Base-by-base conservation (phyloP, 1,140 invertebrate genomes). In the Plodia interpunctella region DNA sequence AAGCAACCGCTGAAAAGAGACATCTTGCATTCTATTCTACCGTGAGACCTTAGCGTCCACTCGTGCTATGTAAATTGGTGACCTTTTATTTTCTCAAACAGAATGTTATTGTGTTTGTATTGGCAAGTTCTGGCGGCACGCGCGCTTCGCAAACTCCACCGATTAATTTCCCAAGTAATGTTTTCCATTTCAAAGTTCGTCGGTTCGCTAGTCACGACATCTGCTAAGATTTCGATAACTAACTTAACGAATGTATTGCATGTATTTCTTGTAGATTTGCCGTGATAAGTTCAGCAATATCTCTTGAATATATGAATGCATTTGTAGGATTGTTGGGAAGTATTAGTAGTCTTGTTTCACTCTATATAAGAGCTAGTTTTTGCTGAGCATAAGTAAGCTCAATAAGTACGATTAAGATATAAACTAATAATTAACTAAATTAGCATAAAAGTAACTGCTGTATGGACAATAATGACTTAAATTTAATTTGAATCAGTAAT, bases 1-100 rank as follows among this genome's bases (percentile, higher is more conserved):
- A 10, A 67, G 59, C 65, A 60, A 62, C 13, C 11, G 73, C 62
- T 74, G 66, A 72, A 87, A 79, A 75, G 75, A 72, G 76, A 84
- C 60, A 74, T 72, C 71, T 75, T 64, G 71, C 80, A 65, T 72
- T 74, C 71, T 66, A 61, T 25, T 25, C 21, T 55, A 60, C 57
- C 57, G 69, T 66, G 59, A 52, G 13, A 15, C 13, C 15, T 72
- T 70, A 68, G 72, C 63, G 66, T 75, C 70, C 69, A 70, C 66
- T 78, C 69, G 72, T 76, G 76, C 62, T 81, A 84, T 86, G 81
- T 81, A 81, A 83, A 84, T 84, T 74, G 66, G 55, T 77, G 70
- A 81, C 76, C 76, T 86, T 83, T 86, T 83, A 82, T 83, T 86
- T 83, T 79, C 69, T 67, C 66, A 64, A 66, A 59, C 63, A 64